A percentile compares a stretch with the other conserved stretches of the same genome.
These are phyloP conservation scores for Parapristionchus giblindavisi DNA, from an alignment of 2,888 invertebrate species.

Conservation along the genomic window DNA sequence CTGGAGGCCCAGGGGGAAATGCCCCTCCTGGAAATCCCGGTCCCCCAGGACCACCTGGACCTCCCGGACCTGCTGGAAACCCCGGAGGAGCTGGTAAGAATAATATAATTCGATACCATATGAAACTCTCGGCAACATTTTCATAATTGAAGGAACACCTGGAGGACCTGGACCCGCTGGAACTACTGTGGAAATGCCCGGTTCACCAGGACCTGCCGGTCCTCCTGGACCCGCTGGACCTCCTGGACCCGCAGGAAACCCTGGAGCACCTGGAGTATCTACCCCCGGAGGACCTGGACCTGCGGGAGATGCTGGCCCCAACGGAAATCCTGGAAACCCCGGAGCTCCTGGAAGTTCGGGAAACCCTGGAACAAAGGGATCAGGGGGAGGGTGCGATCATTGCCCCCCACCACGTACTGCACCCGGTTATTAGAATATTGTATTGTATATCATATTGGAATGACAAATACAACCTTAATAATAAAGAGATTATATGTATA, in stretches of 20 bases:
- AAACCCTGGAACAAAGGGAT: conserved; percentile 11
- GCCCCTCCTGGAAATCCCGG: conserved; percentile 21
- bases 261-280: conserved; percentile 1
- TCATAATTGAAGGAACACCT: conserved; percentile 13
- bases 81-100: conserved; percentile 25
- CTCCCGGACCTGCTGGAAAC: conserved; percentile 30
- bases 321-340: conserved; percentile 3
- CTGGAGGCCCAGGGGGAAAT: conserved; percentile 19
- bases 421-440: conserved; percentile 19
- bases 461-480: conserved; percentile 12
- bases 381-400: conserved; percentile 31
- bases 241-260: conserved; percentile 27
- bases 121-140: conserved; percentile 18
- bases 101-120: background rate
- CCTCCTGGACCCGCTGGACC: conserved; percentile 30
- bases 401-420: conserved; percentile 35
- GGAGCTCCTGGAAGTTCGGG: conserved; percentile 16
- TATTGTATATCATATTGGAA: background rate
- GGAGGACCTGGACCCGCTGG: conserved; percentile 29
- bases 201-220: conserved; percentile 19
- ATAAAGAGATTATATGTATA: conserved; percentile 21
- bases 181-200: conserved; percentile 7
- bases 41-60: conserved; percentile 21
- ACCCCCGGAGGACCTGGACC: conserved; percentile 22
- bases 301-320: conserved; percentile 23